Conservation (phyloP, 37 sponge, comb jelly and placozoan species). For the Corticium candelabrum region DNA sequence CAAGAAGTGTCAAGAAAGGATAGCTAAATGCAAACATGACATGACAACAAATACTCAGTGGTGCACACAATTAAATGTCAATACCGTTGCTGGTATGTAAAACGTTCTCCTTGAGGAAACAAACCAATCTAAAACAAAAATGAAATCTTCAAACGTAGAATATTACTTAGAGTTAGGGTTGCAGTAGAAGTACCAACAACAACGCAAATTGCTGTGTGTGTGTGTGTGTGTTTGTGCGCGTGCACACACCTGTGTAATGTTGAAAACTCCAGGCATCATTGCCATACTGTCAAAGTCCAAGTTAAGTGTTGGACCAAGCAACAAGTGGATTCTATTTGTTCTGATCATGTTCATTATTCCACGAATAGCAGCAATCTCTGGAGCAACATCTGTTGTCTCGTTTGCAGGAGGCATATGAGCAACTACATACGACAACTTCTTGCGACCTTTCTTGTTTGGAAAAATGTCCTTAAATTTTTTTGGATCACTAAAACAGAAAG, state of each 20-base stretch:
- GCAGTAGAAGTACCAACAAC: no score
- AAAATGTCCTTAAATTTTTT: not conserved
- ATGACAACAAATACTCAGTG: no score
- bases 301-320: not conserved
- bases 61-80: no score
- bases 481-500: not conserved
- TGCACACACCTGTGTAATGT: not conserved
- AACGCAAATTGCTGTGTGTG: no score
- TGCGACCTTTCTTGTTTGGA: not conserved
- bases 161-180: not conserved
- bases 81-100: not conserved
- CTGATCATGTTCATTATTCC: not conserved
- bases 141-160: not conserved
- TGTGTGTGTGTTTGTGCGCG: no score
- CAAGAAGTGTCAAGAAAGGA: not conserved
- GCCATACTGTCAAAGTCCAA: not conserved
- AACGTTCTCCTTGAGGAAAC: conserved; percentile 1
- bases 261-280: conserved; percentile 2
- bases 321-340: not conserved
- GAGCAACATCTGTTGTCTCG: not conserved
- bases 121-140: not conserved
- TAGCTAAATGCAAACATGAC: not conserved
- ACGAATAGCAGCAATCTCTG: not conserved
- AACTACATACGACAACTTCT: not conserved
- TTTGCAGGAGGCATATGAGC: not conserved